Evolutionary conservation across 2,888 invertebrate species (phyloP).

Genomic region (Eilema sororculum): DNA sequence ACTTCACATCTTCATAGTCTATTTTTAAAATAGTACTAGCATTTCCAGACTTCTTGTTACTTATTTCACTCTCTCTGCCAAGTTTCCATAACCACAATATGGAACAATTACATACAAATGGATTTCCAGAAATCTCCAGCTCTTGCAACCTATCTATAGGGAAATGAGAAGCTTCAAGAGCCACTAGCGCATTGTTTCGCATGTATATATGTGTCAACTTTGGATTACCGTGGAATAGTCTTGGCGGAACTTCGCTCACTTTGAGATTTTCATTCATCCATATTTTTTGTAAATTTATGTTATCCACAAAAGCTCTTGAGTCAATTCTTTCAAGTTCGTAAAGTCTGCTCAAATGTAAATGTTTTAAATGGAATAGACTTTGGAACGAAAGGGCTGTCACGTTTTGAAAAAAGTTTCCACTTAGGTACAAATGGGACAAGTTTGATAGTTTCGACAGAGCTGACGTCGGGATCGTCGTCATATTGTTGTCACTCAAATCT

Average conservation of each 20-base stretch:
- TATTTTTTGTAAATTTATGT: slow-evolving; percentile 92
- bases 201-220: slow-evolving; percentile 92
- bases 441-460: slow-evolving; percentile 92
- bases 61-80: slow-evolving; percentile 77
- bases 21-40: slow-evolving; percentile 79
- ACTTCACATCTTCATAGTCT: slow-evolving; percentile 87
- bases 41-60: slow-evolving; percentile 72
- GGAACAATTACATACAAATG: slow-evolving; percentile 95
- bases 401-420: slow-evolving; percentile 91
- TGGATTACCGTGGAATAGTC: slow-evolving; percentile 94
- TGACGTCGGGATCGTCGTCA: slow-evolving; percentile 92
- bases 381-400: slow-evolving; percentile 93
- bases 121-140: slow-evolving; percentile 93
- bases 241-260: slow-evolving; percentile 91
- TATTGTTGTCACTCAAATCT: slow-evolving; percentile 93
- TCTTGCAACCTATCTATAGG: slow-evolving; percentile 92
- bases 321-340: slow-evolving; percentile 90
- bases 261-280: slow-evolving; percentile 92
- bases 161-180: slow-evolving; percentile 93
- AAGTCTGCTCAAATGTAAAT: slow-evolving; percentile 90
- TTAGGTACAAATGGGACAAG: slow-evolving; percentile 91
- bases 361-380: slow-evolving; percentile 93
- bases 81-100: slow-evolving; percentile 95
- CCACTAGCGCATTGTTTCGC: slow-evolving; percentile 91
- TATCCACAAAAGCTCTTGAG: slow-evolving; percentile 93